Percentiles rank a stretch among this genome's conserved stretches.
Conservation (phyloP, 2,797 vertebrate genomes). For the Sebastes alutus region DNA sequence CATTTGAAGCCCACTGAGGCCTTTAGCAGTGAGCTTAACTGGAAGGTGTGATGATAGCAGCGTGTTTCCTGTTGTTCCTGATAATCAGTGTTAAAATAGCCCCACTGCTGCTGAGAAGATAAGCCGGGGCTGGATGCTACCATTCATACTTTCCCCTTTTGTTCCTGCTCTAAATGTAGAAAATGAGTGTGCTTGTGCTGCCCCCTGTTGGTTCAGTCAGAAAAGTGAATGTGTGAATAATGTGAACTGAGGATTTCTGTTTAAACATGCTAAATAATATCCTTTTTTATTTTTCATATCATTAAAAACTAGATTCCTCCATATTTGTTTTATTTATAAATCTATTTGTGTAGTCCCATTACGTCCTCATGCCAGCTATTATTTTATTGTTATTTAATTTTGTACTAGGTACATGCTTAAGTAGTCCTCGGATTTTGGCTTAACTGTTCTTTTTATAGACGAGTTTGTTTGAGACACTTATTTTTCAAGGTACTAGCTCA, state of each 20-base stretch:
- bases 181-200: slow-evolving; percentile 34
- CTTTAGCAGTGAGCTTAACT: neutral
- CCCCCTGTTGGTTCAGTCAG: slow-evolving; percentile 56
- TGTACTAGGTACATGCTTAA: slow-evolving; percentile 72
- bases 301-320: slow-evolving; percentile 29
- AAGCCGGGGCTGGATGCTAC: neutral
- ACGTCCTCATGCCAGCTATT: slow-evolving; percentile 37
- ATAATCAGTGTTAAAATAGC: slow-evolving; percentile 44
- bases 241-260: slow-evolving; percentile 45
- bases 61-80: slow-evolving; percentile 20
- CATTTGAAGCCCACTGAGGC: neutral
- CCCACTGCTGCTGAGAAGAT: slow-evolving; percentile 11
- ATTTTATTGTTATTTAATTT: slow-evolving; percentile 74
- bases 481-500: slow-evolving; percentile 64
- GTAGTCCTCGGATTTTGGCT: slow-evolving; percentile 62
- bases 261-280: neutral
- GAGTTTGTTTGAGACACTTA: slow-evolving; percentile 62
- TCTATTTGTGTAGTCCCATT: slow-evolving; percentile 35
- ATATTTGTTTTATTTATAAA: slow-evolving; percentile 70
- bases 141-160: neutral
- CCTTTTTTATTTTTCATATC: slow-evolving; percentile 46
- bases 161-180: neutral
- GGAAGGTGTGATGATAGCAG: slow-evolving; percentile 6
- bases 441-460: slow-evolving; percentile 62
- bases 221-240: slow-evolving; percentile 32